These are phyloP conservation scores for Mellivora capensis DNA, from an alignment of 2,113 vertebrate genomes.

Conservation along the genomic window DNA sequence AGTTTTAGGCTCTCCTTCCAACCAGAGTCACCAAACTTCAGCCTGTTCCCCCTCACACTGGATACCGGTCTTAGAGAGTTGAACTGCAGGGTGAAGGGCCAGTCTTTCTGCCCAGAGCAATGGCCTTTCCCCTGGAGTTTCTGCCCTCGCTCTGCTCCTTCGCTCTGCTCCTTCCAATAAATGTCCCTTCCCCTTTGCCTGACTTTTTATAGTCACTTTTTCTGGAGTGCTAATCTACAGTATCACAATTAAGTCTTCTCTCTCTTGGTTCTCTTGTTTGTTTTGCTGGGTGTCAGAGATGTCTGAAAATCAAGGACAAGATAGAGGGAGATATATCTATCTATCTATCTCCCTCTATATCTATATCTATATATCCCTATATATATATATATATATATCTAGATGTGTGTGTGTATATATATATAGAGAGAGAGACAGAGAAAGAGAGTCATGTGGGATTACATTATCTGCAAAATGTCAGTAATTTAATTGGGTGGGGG, in stretches of 20 bases:
- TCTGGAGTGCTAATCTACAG: background rate
- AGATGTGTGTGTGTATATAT: background rate
- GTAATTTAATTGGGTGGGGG: constrained; percentile 1
- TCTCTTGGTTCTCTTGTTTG: background rate
- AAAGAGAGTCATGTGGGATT: background rate
- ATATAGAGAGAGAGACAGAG: background rate
- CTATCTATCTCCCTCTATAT: too few relatives aligned
- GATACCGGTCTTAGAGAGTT: background rate
- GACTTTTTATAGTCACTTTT: background rate
- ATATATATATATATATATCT: background rate
- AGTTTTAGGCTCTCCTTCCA: background rate
- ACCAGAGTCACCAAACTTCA: background rate
- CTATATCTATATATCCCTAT: too few relatives aligned
- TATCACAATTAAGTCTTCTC: background rate
- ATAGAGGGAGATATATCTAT: background rate
- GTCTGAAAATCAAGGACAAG: background rate
- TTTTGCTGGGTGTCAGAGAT: background rate
- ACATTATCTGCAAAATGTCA: background rate
- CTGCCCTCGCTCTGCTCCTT: background rate
- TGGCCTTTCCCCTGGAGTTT: background rate
- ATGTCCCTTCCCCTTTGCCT: background rate
- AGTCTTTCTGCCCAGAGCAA: background rate
- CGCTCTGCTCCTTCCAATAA: background rate
- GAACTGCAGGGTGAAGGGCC: background rate
- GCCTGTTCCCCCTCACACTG: background rate